These are phyloP conservation scores for Drosophila siamana DNA, from an alignment of 2,888 invertebrate species.

Conservation along the genomic window DNA sequence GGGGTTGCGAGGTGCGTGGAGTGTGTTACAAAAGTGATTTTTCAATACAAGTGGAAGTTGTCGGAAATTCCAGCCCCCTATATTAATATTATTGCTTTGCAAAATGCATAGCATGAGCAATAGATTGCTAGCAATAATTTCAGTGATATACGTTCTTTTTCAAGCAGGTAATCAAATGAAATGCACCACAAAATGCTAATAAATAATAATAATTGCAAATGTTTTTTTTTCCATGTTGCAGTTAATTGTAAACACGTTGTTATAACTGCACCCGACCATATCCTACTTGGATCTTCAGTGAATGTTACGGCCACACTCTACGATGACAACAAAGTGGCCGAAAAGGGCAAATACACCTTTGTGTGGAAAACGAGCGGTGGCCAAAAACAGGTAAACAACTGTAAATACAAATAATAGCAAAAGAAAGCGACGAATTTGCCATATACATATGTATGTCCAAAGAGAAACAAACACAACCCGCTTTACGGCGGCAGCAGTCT, in stretches of 20 bases:
- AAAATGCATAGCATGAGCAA: slow-evolving; percentile 46
- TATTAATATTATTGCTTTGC: slow-evolving; percentile 27
- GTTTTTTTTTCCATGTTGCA: slow-evolving; percentile 19
- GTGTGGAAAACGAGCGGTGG: slow-evolving; percentile 87
- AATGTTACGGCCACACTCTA: slow-evolving; percentile 87
- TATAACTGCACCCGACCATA: slow-evolving; percentile 88
- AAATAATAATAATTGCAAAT: not conserved
- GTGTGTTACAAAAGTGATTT: slow-evolving; percentile 41
- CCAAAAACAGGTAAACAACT: slow-evolving; percentile 56
- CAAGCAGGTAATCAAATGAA: slow-evolving; percentile 53
- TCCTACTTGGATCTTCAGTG: slow-evolving; percentile 90
- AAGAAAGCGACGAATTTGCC: slow-evolving; percentile 30
- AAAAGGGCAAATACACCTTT: slow-evolving; percentile 86
- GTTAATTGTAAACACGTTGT: slow-evolving; percentile 84
- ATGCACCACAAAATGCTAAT: slow-evolving; percentile 42
- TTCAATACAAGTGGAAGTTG: slow-evolving; percentile 32
- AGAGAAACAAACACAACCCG: slow-evolving; percentile 2
- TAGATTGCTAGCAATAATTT: slow-evolving; percentile 24
- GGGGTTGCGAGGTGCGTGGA: slow-evolving; percentile 20
- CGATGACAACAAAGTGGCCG: slow-evolving; percentile 70
- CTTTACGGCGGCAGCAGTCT: not conserved
- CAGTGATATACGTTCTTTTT: slow-evolving; percentile 51
- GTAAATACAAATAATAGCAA: slow-evolving; percentile 4
- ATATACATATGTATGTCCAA: not conserved
- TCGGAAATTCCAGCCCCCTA: slow-evolving; percentile 48